Evolutionary conservation across 1,140 invertebrate species (phyloP), one percentile per base, ranked within the genome.

Genomic region (Drosophila navojoa): DNA sequence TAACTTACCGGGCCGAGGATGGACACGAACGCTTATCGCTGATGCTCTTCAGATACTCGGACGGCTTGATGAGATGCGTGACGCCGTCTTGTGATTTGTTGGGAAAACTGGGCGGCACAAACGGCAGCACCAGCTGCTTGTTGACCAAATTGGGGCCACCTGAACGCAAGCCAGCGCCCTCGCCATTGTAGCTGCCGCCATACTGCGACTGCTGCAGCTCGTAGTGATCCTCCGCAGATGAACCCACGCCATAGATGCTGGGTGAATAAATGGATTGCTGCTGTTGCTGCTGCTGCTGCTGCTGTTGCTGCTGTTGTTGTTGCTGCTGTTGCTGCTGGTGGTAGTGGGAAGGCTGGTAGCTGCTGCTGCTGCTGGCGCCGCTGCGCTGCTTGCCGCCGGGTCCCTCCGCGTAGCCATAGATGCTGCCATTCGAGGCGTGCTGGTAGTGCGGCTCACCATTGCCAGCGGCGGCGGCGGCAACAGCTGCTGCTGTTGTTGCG

Each of bases 21-120:
- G 93, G 90, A 79, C 92, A 89, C 76, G 93, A 93, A 92, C 94
- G 92, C 91, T 94, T 94, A 92, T 94, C 95, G 91, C 94, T 94
- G 91, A 97, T 96, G 87, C 96, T 97, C 80, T 95, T 95, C 66
- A 98, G 93, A 92, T 98, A 98, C 92, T 98, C 97, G 38, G 96
- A 97, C 44, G 97, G 97, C 90, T 98, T 98, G 86, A 98, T 97
- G 47, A 98, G 94, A 44, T 95, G 94, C 90, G 97, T 95, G 54
- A 96, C 95, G 54, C 90, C 91, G 80, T 95, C 94, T 69, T 94
- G 93, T 25, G 93, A 81, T 78, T 93, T 93, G 85, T 94, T 94
- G 32, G 95, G 95, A 93, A 98, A 98, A 92, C 96, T 96, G 25
- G 97, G 97, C 49, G 97, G 97, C 90, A 98, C 96, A 93, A 98